Conservation (phyloP, 2,113 vertebrate genomes). For the Dunckerocampus dactyliophorus region DNA sequence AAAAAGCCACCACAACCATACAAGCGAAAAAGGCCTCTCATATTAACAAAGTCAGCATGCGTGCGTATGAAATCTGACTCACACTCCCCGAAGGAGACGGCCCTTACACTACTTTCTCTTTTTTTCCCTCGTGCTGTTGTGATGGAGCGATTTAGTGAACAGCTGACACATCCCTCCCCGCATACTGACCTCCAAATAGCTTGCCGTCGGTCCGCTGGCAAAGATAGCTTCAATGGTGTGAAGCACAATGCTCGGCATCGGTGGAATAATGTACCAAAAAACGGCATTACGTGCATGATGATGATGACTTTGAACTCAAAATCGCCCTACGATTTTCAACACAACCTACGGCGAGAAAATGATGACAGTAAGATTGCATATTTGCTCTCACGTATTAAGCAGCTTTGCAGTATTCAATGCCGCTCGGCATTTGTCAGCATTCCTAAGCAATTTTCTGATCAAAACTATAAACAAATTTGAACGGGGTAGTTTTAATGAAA, state of each 20-base stretch:
- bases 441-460: too few relatives aligned
- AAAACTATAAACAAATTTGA: too few relatives aligned
- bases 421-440: too few relatives aligned
- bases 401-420: too few relatives aligned
- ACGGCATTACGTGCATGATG: neutral
- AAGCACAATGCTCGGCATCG: conserved; percentile 38
- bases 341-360: too few relatives aligned
- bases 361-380: too few relatives aligned
- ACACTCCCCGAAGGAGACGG: conserved; percentile 44
- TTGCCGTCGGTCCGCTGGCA: conserved; percentile 62
- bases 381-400: too few relatives aligned
- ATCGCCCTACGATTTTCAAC: too few relatives aligned
- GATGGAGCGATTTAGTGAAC: conserved; percentile 67
- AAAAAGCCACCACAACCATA: conserved; percentile 32
- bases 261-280: conserved; percentile 35
- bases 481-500: too few relatives aligned
- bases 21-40: conserved; percentile 34
- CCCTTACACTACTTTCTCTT: conserved; percentile 27
- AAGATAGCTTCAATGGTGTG: conserved; percentile 58
- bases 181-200: conserved; percentile 72
- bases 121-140: conserved; percentile 44
- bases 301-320: neutral
- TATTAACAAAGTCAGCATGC: conserved; percentile 39
- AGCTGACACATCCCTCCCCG: conserved; percentile 75
- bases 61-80: conserved; percentile 37